Evolutionary conservation across 2,113 vertebrate species (phyloP).

Genomic region (Rhinopomastus cyanomelas): DNA sequence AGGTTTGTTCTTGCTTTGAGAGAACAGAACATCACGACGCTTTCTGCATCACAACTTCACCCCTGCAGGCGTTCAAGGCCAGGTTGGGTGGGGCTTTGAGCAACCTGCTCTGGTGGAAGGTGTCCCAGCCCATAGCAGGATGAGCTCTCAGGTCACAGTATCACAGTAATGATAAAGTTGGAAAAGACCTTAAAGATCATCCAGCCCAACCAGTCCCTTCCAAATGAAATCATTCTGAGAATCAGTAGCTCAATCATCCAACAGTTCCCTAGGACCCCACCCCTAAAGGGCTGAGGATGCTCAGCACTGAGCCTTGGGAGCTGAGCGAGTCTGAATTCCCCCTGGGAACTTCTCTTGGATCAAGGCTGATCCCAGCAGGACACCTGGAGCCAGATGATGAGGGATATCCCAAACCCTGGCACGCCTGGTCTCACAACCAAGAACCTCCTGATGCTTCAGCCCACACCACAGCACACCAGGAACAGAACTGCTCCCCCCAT

Average conservation of each 20-base stretch:
- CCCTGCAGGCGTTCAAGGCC: too few relatives aligned
- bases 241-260: too few relatives aligned
- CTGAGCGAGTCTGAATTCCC: neutral
- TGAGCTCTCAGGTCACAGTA: too few relatives aligned
- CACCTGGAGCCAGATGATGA: neutral
- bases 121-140: too few relatives aligned
- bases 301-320: neutral
- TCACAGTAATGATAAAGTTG: too few relatives aligned
- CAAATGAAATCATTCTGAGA: too few relatives aligned
- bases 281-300: neutral
- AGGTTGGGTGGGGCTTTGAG: too few relatives aligned
- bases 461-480: fast-evolving
- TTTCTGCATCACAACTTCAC: neutral
- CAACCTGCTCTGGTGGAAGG: too few relatives aligned
- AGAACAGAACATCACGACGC: neutral
- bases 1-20: neutral
- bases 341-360: neutral
- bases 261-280: neutral
- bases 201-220: too few relatives aligned
- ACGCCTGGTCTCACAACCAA: neutral
- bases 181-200: too few relatives aligned
- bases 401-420: neutral
- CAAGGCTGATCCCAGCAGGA: neutral
- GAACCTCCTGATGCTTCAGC: neutral
- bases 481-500: neutral